phyloP scores from a whole-genome alignment of 2,797 vertebrate genomes.

The Enteromius radiatus region DNA sequence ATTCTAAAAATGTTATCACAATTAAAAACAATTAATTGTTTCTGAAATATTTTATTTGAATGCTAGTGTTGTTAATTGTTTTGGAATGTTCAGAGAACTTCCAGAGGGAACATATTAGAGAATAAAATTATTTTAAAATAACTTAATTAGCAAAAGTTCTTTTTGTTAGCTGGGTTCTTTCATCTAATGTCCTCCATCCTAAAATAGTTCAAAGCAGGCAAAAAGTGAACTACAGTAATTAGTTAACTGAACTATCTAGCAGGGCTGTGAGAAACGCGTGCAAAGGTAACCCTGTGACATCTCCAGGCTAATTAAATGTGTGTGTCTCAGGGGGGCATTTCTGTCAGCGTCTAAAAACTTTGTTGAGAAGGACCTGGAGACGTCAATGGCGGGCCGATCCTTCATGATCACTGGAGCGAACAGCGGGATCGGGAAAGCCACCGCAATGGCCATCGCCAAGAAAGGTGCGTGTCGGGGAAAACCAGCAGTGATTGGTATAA shows the following conservation, averaged over 20 bases:
- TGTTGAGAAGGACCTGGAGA: slow-evolving; percentile 81
- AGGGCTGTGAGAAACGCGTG: not conserved
- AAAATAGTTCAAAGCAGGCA: not conserved
- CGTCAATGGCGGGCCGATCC: slow-evolving; percentile 75
- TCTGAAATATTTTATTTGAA: not conserved
- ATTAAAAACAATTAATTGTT: too few species aligned
- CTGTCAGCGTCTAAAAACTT: slow-evolving; percentile 77
- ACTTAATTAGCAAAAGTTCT: not conserved
- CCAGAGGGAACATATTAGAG: not conserved
- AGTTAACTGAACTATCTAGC: not conserved
- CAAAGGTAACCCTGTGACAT: not conserved
- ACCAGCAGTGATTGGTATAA: not conserved
- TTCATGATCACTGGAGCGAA: slow-evolving; percentile 84
- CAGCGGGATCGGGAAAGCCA: slow-evolving; percentile 81
- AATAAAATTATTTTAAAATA: not conserved
- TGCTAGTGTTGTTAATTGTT: not conserved
- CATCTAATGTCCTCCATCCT: not conserved
- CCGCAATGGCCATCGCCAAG: slow-evolving; percentile 79
- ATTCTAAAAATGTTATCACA: not conserved
- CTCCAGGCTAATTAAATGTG: slow-evolving; percentile 26
- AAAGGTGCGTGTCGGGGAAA: slow-evolving; percentile 67
- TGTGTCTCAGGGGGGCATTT: slow-evolving; percentile 71
- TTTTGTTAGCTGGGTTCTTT: not conserved
- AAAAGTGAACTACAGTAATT: not conserved
- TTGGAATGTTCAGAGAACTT: not conserved